phyloP scores from a whole-genome alignment of 2,113 vertebrate species.

The Piliocolobus tephrosceles region DNA sequence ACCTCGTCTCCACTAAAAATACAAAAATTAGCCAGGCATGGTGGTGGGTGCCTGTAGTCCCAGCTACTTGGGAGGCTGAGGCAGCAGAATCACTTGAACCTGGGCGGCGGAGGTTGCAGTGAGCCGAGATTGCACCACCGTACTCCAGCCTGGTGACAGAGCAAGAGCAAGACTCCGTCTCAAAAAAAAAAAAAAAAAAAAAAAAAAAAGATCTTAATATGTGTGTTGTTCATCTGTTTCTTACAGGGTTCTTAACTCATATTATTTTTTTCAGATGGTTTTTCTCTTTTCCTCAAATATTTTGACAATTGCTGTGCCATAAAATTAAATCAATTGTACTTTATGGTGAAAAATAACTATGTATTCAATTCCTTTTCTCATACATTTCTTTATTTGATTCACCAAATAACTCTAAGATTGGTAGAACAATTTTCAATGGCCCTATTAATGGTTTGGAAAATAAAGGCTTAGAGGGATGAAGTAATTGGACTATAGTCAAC shows the following conservation, averaged over 20 bases:
- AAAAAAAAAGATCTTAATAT: neutral
- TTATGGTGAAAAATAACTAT: neutral
- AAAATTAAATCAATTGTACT: neutral
- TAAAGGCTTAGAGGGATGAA: neutral
- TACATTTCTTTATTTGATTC: neutral
- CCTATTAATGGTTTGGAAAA: neutral
- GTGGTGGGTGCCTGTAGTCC: no score
- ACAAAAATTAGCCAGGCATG: no score
- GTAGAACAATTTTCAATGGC: no score
- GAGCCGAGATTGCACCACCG: no score
- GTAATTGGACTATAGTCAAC: neutral
- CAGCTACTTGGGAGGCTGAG: no score
- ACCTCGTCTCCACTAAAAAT: no score
- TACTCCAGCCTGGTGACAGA: no score
- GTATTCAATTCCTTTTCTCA: neutral
- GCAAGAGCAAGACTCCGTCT: no score
- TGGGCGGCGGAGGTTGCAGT: no score
- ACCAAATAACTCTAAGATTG: neutral
- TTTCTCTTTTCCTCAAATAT: neutral
- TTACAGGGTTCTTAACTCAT: neutral
- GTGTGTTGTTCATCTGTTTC: neutral
- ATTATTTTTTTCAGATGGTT: neutral
- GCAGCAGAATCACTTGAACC: no score
- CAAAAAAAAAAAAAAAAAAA: no score
- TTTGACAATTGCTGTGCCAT: neutral